phyloP scores from a whole-genome alignment of 2,888 invertebrate species.

The Drosophila sordidula region DNA sequence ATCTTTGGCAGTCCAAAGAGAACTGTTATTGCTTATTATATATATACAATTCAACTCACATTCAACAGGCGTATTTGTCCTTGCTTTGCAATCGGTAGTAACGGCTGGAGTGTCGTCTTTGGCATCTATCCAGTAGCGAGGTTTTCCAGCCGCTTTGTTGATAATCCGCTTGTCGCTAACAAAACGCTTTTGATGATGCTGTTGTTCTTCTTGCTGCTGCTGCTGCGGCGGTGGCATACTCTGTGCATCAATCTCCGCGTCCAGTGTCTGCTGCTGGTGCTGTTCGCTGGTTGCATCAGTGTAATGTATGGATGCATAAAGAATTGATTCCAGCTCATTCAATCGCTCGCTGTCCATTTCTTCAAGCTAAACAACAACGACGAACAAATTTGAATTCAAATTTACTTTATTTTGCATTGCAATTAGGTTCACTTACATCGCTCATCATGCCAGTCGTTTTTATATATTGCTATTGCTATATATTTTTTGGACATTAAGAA shows the following conservation, averaged over 20 bases:
- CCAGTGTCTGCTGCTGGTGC: not conserved
- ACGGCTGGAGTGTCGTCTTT: constrained; percentile 7
- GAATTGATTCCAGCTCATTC: constrained; percentile 83
- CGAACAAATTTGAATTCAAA: constrained; percentile 6
- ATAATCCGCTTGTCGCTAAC: constrained; percentile 69
- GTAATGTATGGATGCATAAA: constrained; percentile 84
- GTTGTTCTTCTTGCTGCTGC: constrained; percentile 19
- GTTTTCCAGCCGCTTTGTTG: constrained; percentile 62
- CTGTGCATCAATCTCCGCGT: constrained; percentile 16
- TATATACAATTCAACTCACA: constrained; percentile 27
- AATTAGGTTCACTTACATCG: constrained; percentile 66
- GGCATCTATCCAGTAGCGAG: constrained; percentile 59
- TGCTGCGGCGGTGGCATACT: constrained; percentile 48
- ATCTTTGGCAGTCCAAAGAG: too few species aligned
- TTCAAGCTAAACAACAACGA: constrained; percentile 50
- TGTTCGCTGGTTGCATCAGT: constrained; percentile 49
- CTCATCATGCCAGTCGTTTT: constrained; percentile 67
- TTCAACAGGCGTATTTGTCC: constrained; percentile 15
- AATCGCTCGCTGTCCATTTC: constrained; percentile 75
- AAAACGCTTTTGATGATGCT: constrained; percentile 39
- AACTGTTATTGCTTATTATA: not conserved
- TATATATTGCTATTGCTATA: constrained; percentile 20
- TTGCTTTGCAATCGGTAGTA: constrained; percentile 5
- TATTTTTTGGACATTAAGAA: constrained; percentile 41
- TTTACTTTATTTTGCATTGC: not conserved